These are phyloP conservation scores for Caenorhabditis japonica DNA, from an alignment of 2,888 invertebrate species.

Conservation along the genomic window DNA sequence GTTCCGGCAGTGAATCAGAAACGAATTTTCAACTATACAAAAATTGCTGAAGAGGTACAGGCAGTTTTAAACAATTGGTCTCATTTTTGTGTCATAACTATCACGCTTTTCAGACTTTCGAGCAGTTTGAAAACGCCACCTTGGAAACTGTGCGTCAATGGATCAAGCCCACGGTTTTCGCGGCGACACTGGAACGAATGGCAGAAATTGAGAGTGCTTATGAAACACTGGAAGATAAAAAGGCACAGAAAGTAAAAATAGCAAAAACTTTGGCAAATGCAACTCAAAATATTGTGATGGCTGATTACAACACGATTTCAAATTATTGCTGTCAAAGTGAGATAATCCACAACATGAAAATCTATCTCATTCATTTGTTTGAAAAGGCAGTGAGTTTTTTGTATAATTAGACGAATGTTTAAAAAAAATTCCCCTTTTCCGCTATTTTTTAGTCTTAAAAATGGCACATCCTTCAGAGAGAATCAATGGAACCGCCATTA, in stretches of 20 bases:
- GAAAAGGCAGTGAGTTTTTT: slow-evolving; percentile 33
- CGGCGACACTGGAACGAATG: slow-evolving; percentile 26
- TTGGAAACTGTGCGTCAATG: slow-evolving; percentile 39
- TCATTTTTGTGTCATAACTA: no score
- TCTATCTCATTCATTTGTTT: slow-evolving; percentile 22
- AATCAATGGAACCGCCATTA: slow-evolving; percentile 25
- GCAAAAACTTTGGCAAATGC: slow-evolving; percentile 12
- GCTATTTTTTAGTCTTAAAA: background rate
- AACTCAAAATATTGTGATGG: slow-evolving; percentile 3
- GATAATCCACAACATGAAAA: slow-evolving; percentile 27
- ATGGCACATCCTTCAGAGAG: slow-evolving; percentile 16
- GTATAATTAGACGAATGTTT: no score
- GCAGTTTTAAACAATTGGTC: background rate
- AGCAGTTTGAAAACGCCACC: slow-evolving; percentile 44
- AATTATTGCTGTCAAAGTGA: slow-evolving; percentile 34
- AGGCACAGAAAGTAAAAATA: slow-evolving; percentile 5
- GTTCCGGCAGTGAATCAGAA: slow-evolving; percentile 91
- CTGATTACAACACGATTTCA: slow-evolving; percentile 16
- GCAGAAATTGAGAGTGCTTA: slow-evolving; percentile 9
- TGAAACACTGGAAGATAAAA: slow-evolving; percentile 11
- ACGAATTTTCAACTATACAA: slow-evolving; percentile 93
- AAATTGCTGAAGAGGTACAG: slow-evolving; percentile 91
- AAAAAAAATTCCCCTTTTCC: background rate
- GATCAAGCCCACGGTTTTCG: slow-evolving; percentile 44
- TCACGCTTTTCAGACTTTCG: slow-evolving; percentile 49